These are phyloP conservation scores for Spatulosminthurus flaviceps DNA, from an alignment of 2,888 invertebrate species.

Conservation along the genomic window DNA sequence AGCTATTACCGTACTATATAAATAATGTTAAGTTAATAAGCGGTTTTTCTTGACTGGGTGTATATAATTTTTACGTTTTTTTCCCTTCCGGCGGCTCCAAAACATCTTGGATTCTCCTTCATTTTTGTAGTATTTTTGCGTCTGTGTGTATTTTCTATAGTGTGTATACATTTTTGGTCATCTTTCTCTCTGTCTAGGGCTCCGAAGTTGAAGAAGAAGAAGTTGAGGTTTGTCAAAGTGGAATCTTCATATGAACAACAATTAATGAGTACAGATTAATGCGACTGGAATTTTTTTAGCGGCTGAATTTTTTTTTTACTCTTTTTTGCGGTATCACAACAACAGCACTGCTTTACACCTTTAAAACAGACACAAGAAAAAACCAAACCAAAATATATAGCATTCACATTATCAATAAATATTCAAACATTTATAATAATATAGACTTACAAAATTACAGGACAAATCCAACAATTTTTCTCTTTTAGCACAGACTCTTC, in stretches of 20 bases:
- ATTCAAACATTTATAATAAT: too few relatives aligned
- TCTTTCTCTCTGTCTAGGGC: background rate
- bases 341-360: slow-evolving; percentile 43
- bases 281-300: slow-evolving; percentile 36
- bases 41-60: background rate
- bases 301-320: slow-evolving; percentile 27
- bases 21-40: background rate
- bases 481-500: too few relatives aligned
- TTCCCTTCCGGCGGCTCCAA: background rate
- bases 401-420: background rate
- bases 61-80: background rate
- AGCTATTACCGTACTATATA: background rate
- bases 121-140: background rate
- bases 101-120: background rate
- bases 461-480: too few relatives aligned
- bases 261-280: slow-evolving; percentile 41
- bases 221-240: slow-evolving; percentile 39
- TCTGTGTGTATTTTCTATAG: background rate
- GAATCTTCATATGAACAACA: slow-evolving; percentile 42
- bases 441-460: too few relatives aligned
- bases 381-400: slow-evolving; percentile 21
- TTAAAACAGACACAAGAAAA: slow-evolving; percentile 30
- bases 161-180: slow-evolving; percentile 1
- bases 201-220: slow-evolving; percentile 39
- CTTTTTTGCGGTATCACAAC: slow-evolving; percentile 43